These are phyloP conservation scores for Oryzias sinensis DNA, from an alignment of 2,797 vertebrate species.

Conservation along the genomic window DNA sequence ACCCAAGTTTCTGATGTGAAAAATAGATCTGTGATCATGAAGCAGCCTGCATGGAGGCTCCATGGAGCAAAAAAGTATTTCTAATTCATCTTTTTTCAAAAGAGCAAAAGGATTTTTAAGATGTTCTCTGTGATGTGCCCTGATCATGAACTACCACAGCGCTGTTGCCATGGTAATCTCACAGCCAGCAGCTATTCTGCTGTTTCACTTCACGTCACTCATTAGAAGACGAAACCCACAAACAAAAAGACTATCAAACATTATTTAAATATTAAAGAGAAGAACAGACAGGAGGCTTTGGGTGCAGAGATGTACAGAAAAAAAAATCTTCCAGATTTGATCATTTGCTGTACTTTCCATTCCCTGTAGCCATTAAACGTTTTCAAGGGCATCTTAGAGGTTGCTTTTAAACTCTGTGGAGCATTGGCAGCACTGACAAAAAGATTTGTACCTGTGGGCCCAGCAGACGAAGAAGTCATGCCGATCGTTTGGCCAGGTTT, in stretches of 20 bases:
- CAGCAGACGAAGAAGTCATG: slow-evolving; percentile 76
- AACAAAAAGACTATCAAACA: slow-evolving; percentile 12
- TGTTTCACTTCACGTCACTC: slow-evolving; percentile 39
- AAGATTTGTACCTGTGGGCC: slow-evolving; percentile 67
- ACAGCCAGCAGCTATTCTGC: slow-evolving; percentile 36
- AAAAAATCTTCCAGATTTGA: slow-evolving; percentile 6
- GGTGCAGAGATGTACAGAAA: slow-evolving; percentile 4
- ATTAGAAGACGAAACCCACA: slow-evolving; percentile 19
- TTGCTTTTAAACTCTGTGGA: slow-evolving; percentile 21
- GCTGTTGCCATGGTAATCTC: slow-evolving; percentile 63
- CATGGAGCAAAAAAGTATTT: not conserved
- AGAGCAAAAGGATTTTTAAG: slow-evolving; percentile 12
- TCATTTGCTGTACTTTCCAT: slow-evolving; percentile 14
- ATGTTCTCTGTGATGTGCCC: slow-evolving; percentile 26
- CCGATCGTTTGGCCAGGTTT: slow-evolving; percentile 88
- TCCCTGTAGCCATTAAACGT: slow-evolving; percentile 30
- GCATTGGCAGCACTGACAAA: slow-evolving; percentile 17
- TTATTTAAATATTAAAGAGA: not conserved
- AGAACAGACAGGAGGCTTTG: not conserved
- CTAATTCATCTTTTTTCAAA: slow-evolving; percentile 4
- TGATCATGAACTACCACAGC: slow-evolving; percentile 36
- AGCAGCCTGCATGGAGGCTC: slow-evolving; percentile 3
- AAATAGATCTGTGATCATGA: slow-evolving; percentile 21
- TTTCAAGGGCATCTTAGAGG: slow-evolving; percentile 38
- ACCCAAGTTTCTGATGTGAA: slow-evolving; percentile 16